Conservation (phyloP, 2,888 invertebrate species). For the Nomada fabriciana region DNA sequence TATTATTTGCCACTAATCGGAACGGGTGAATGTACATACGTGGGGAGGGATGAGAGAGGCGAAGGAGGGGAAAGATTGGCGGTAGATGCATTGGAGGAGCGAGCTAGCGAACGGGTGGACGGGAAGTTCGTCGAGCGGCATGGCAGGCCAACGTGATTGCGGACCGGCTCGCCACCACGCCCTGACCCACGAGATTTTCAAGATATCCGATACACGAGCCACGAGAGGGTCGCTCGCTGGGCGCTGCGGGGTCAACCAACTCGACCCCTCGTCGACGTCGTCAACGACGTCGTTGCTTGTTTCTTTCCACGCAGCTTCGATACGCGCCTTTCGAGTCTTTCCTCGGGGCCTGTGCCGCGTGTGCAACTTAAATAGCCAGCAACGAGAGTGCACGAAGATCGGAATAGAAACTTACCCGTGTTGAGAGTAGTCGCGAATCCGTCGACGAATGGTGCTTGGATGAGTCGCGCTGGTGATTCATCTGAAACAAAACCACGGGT, state of each 20-base stretch:
- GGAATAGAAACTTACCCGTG: conserved; percentile 61
- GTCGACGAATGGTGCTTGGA: conserved; percentile 32
- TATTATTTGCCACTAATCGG: conserved; percentile 74
- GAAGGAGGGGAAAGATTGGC: not conserved
- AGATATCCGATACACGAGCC: conserved; percentile 69
- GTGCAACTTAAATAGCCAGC: conserved; percentile 47
- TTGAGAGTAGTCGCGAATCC: conserved; percentile 38
- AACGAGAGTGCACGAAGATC: conserved; percentile 9
- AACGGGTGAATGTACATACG: conserved; percentile 45
- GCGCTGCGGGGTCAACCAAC: conserved; percentile 67
- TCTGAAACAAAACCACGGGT: conserved; percentile 62
- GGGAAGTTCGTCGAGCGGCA: conserved; percentile 31
- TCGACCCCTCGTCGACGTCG: conserved; percentile 56
- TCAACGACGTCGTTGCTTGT: not conserved
- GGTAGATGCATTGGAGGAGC: conserved; percentile 23
- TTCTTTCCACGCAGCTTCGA: conserved; percentile 21
- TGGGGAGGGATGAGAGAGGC: not conserved
- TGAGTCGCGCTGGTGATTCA: conserved; percentile 50
- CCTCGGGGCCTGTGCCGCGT: conserved; percentile 3
- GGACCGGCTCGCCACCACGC: conserved; percentile 63
- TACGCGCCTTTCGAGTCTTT: conserved; percentile 45
- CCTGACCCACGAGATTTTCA: conserved; percentile 74
- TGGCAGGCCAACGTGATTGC: conserved; percentile 63
- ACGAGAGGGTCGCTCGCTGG: conserved; percentile 51
- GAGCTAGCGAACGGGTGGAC: not conserved